phyloP scores from a whole-genome alignment of 1,140 invertebrate species.

The Papilio helenus region DNA sequence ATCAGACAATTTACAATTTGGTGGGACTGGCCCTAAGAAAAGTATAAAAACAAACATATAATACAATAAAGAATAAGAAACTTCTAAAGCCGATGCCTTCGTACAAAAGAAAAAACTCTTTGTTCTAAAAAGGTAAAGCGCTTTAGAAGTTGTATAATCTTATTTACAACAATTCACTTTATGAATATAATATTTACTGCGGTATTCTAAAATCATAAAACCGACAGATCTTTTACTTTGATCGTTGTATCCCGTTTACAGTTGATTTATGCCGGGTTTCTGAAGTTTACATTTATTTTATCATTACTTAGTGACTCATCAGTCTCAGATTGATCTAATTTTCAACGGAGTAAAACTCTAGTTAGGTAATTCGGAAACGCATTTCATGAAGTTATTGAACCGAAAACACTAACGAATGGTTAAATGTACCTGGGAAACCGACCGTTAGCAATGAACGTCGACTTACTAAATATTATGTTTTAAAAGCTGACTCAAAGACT shows the following conservation, averaged over 20 bases:
- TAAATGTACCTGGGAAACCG: no score
- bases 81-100: not conserved
- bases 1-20: no score
- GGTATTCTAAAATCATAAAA: not conserved
- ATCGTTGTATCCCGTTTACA: not conserved
- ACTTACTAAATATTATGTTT: not conserved
- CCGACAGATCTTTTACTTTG: not conserved
- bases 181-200: not conserved
- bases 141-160: not conserved
- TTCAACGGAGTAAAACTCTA: no score
- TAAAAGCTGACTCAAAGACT: not conserved
- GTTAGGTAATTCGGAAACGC: no score
- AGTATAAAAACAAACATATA: not conserved
- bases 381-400: no score
- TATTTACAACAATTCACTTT: not conserved
- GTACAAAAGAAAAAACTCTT: not conserved
- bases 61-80: not conserved
- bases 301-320: no score
- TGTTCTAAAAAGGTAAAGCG: conserved; percentile 3
- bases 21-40: no score
- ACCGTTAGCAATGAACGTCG: not conserved
- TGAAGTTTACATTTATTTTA: no score
- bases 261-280: not conserved
- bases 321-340: no score
- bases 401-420: no score